These are phyloP conservation scores for Gandaritis pyraliata DNA, from an alignment of 2,888 invertebrate species.

Conservation along the genomic window DNA sequence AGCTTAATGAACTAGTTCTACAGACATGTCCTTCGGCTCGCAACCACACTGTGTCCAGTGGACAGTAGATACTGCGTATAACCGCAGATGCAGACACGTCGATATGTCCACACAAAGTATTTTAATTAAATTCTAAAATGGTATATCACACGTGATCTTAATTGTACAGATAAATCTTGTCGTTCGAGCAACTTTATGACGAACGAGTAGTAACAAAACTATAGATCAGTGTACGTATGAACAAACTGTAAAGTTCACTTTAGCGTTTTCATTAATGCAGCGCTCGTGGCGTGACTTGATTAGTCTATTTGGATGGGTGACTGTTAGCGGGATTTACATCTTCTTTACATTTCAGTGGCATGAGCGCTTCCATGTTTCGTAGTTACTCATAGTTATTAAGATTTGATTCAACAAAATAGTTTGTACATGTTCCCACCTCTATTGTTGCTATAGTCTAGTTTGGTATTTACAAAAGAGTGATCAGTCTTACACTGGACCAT, in stretches of 20 bases:
- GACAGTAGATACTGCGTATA: constrained; percentile 44
- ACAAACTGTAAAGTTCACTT: not conserved
- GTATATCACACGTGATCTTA: constrained; percentile 46
- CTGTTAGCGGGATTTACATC: too few relatives aligned
- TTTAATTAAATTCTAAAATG: constrained; percentile 46
- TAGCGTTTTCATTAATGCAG: not conserved
- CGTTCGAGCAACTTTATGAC: constrained; percentile 33
- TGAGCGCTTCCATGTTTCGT: too few relatives aligned
- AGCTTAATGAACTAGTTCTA: too few relatives aligned
- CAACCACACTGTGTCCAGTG: constrained; percentile 22
- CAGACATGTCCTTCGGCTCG: constrained; percentile 8
- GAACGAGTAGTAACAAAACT: constrained; percentile 6
- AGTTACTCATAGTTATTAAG: too few relatives aligned
- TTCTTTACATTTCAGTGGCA: too few relatives aligned
- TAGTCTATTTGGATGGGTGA: too few relatives aligned
- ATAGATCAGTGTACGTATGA: constrained; percentile 7
- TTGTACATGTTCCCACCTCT: too few relatives aligned
- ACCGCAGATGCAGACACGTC: constrained; percentile 37
- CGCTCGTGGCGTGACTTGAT: too few relatives aligned
- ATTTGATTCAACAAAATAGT: too few relatives aligned
- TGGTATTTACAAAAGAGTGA: too few relatives aligned
- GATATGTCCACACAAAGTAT: constrained; percentile 43
- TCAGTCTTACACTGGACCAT: too few relatives aligned
- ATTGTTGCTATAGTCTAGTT: too few relatives aligned
- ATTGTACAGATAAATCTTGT: constrained; percentile 45